These are phyloP conservation scores for Caenorhabditis sp. DNA, from an alignment of 2,888 invertebrate species.

Conservation along the genomic window DNA sequence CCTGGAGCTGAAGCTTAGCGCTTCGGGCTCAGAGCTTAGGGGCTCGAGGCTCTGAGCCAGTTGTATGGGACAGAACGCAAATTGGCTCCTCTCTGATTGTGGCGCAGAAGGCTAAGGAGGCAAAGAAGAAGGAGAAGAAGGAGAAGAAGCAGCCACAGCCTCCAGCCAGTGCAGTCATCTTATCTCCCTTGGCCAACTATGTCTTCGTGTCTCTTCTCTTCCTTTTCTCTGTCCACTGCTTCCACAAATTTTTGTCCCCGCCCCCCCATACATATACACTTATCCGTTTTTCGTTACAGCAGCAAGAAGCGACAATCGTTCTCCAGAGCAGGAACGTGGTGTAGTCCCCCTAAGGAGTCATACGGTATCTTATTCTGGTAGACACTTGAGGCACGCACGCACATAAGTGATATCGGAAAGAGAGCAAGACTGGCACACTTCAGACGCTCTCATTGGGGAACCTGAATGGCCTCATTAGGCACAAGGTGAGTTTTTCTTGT, in stretches of 20 bases:
- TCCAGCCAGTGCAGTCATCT: constrained; percentile 37
- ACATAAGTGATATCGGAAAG: constrained; percentile 9
- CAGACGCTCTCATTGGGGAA: constrained; percentile 40
- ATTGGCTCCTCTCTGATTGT: constrained; percentile 55
- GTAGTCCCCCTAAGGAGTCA: neutral
- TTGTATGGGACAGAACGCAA: constrained; percentile 47
- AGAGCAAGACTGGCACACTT: constrained; percentile 39
- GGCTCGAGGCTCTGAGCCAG: constrained; percentile 40
- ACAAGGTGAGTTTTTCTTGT: constrained; percentile 33
- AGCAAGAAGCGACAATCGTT: too few relatives aligned
- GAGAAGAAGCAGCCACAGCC: constrained; percentile 3
- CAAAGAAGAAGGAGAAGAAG: neutral
- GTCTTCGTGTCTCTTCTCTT: constrained; percentile 35
- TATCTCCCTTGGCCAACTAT: constrained; percentile 46
- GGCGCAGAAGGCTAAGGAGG: constrained; percentile 31
- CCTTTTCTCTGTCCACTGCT: neutral
- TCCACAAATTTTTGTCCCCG: constrained; percentile 18
- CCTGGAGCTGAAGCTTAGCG: too few relatives aligned
- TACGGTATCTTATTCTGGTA: neutral
- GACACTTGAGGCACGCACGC: constrained; percentile 14
- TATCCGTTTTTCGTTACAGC: constrained; percentile 1
- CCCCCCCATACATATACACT: neutral
- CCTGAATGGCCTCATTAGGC: constrained; percentile 62
- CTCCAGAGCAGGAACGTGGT: neutral
- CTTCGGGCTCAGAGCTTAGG: too few relatives aligned